Evolutionary conservation across 2,113 vertebrate species (phyloP).

Genomic region (Hyperopisus bebe): DNA sequence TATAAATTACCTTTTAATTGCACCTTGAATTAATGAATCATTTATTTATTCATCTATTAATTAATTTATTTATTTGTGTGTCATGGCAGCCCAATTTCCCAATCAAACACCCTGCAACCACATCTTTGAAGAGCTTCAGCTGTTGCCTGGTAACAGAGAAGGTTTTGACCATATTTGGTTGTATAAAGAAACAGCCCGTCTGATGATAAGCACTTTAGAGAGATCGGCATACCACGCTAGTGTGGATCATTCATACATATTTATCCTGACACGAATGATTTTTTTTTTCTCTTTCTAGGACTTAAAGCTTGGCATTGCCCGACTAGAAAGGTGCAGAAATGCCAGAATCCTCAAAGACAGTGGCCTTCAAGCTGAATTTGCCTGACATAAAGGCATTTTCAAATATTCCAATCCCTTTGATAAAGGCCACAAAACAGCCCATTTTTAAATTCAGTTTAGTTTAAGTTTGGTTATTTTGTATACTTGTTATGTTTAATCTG

Average conservation of each 20-base stretch:
- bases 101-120: constrained; percentile 23
- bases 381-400: not conserved
- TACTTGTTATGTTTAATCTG: not conserved
- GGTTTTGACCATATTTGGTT: constrained; percentile 12
- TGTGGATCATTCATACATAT: constrained; percentile 5
- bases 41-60: not conserved
- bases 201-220: constrained; percentile 7
- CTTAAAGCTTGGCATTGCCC: not conserved
- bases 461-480: not conserved
- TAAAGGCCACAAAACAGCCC: not conserved
- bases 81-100: constrained; percentile 25
- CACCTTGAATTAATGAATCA: not conserved
- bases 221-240: not conserved
- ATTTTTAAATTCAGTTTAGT: not conserved
- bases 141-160: constrained; percentile 38
- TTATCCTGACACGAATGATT: not conserved
- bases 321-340: not conserved
- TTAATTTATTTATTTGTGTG: constrained; percentile 9
- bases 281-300: not conserved
- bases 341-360: not conserved
- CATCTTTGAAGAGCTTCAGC: constrained; percentile 16
- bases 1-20: not conserved
- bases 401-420: not conserved
- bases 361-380: constrained; percentile 5
- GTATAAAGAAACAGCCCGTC: not conserved